phyloP scores from a whole-genome alignment of 2,888 invertebrate species.

The Drosophila melanosoma region DNA sequence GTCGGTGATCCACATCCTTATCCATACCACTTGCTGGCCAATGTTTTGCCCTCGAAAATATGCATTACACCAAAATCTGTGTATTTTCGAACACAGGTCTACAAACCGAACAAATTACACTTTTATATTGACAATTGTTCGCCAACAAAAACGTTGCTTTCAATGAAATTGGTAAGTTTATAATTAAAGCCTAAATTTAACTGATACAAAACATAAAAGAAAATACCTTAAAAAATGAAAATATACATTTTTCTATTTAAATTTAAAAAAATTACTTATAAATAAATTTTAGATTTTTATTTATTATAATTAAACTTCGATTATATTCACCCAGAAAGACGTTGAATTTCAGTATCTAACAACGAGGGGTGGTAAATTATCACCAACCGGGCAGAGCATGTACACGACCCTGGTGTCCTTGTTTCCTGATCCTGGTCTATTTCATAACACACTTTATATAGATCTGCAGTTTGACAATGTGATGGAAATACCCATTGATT shows the following conservation, averaged over 20 bases:
- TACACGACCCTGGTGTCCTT: slow-evolving; percentile 65
- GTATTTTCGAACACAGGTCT: slow-evolving; percentile 57
- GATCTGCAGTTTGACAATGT: slow-evolving; percentile 65
- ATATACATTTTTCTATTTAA: too few species aligned
- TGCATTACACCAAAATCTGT: slow-evolving; percentile 52
- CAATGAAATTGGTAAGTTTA: slow-evolving; percentile 70
- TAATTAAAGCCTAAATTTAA: not conserved
- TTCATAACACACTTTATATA: slow-evolving; percentile 72
- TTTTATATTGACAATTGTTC: slow-evolving; percentile 79
- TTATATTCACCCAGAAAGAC: slow-evolving; percentile 50
- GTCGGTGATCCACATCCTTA: slow-evolving; percentile 70
- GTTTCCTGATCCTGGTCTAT: slow-evolving; percentile 78
- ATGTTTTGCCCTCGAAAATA: slow-evolving; percentile 74
- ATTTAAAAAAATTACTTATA: too few species aligned
- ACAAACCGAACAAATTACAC: slow-evolving; percentile 50
- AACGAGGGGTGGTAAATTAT: slow-evolving; percentile 69
- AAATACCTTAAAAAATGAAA: not conserved
- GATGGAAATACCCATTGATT: slow-evolving; percentile 72
- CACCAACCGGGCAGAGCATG: slow-evolving; percentile 70
- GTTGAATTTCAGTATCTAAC: slow-evolving; percentile 62
- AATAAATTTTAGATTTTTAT: not conserved
- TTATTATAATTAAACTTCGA: not conserved
- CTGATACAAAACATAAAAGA: not conserved
- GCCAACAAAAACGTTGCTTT: slow-evolving; percentile 76
- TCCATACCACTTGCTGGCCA: slow-evolving; percentile 72